Conservation (phyloP, 2,888 invertebrate genomes). For the Linnaemya vulpina region DNA sequence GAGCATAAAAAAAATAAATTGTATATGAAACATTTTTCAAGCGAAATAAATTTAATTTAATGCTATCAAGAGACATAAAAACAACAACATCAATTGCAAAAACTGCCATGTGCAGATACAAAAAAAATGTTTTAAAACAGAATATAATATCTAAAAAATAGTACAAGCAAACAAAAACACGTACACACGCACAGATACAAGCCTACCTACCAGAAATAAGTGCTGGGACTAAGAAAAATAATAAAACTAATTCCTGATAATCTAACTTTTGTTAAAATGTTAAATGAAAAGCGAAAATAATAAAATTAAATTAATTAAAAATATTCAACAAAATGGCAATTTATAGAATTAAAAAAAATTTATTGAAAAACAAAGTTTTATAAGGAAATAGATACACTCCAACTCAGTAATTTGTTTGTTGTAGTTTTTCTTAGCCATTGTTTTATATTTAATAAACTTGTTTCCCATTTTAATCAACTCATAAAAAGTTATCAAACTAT, state of each 20-base stretch:
- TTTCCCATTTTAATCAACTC: not conserved
- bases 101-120: conserved; percentile 44
- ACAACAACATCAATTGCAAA: conserved; percentile 41
- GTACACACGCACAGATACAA: not conserved
- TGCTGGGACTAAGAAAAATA: conserved; percentile 57
- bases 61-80: conserved; percentile 69
- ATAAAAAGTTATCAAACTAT: not conserved
- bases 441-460: no score
- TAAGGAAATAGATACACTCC: no score
- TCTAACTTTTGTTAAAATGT: conserved; percentile 41
- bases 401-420: no score
- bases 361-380: no score
- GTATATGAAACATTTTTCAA: conserved; percentile 68
- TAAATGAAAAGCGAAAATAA: conserved; percentile 10
- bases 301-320: conserved; percentile 6
- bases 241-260: conserved; percentile 63
- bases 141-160: conserved; percentile 35
- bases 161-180: not conserved
- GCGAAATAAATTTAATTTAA: conserved; percentile 74
- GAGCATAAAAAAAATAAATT: conserved; percentile 24
- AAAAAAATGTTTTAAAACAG: conserved; percentile 33
- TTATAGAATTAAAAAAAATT: no score
- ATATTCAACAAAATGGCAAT: not conserved
- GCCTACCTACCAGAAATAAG: conserved; percentile 29
- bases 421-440: no score